Evolutionary conservation across 2,797 vertebrate genomes (phyloP), one percentile per base, ranked within the genome.

Genomic region (Strix occidentalis): DNA sequence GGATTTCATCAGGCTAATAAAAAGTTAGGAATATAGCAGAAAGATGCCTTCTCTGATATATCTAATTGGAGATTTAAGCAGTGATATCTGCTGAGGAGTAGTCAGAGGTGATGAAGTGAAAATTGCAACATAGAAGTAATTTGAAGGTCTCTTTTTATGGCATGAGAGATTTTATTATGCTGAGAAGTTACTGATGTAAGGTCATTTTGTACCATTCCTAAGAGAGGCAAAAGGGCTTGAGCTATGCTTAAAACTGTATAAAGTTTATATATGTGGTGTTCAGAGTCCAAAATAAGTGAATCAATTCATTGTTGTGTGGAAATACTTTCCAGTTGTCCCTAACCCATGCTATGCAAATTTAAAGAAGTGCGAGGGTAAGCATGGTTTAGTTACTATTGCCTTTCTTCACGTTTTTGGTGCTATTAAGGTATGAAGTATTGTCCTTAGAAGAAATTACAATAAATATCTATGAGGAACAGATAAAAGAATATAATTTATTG

Each of bases 1-100:
- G 48, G 57, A 84, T 86, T 92, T 89, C n/a, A 70, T 76, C 75
- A 95, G 82, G 66, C 72, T 85, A 87, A 85, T 90, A 90, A 66
- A 91, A 91, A 64, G 33, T 41, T 46, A 71, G 29, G 48, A 71
- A 89, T 87, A 91, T 50, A 90, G 58, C 45, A 77, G 75, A 83
- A 74, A 81, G 63, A 65, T 87, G 23, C 15, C 17, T 82, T 84
- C 24, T 89, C 81, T 90, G 61, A 63, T 91, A 80, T 53, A 81
- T 58, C 21, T 81, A 84, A 69, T 2, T 79, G 46, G 58, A 79
- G 61, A 84, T 69, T 43, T 78, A 90, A 90, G 50, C 35, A 72
- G 65, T 75, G 83, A 77, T 84, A 68, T 43, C 63, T 90, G 23
- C 57, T 72, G 69, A 72, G 46, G 33, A 86, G 35, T 43, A 81